Evolutionary conservation across 2,113 vertebrate genomes (phyloP).

Genomic region (Terrapene triunguis): DNA sequence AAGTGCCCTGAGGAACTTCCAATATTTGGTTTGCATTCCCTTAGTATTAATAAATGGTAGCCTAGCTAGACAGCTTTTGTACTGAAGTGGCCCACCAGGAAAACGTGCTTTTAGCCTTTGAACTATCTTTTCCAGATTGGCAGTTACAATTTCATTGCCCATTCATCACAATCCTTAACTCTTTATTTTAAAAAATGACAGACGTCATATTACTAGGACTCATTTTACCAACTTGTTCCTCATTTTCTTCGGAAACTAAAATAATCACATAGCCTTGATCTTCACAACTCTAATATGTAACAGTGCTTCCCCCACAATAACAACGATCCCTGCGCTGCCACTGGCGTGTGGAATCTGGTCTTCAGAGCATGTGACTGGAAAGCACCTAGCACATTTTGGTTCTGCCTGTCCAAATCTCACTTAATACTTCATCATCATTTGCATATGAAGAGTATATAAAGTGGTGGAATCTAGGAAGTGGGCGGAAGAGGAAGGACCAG

Average conservation of each 20-base stretch:
- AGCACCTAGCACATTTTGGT: rapidly evolving
- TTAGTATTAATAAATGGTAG: not conserved
- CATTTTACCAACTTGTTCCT: rapidly evolving
- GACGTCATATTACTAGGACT: not conserved
- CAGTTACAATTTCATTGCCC: not conserved
- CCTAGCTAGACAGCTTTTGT: not conserved
- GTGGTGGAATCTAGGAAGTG: not conserved
- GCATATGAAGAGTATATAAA: not conserved
- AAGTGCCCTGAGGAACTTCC: not conserved
- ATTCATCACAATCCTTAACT: not conserved
- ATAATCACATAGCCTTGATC: not conserved
- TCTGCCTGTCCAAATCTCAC: not conserved
- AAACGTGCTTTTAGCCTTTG: not conserved
- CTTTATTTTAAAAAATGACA: not conserved
- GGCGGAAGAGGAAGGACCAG: not conserved
- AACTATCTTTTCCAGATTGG: not conserved
- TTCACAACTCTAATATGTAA: not conserved
- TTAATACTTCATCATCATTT: not conserved
- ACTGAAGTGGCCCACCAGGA: not conserved
- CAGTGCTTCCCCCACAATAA: not conserved
- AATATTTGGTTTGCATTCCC: not conserved
- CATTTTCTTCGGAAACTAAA: not conserved
- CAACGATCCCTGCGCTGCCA: not conserved
- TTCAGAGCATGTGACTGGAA: not conserved
- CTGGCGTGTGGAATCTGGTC: rapidly evolving